These are phyloP conservation scores for Falco concolor DNA, from an alignment of 2,797 vertebrate genomes.

Conservation along the genomic window DNA sequence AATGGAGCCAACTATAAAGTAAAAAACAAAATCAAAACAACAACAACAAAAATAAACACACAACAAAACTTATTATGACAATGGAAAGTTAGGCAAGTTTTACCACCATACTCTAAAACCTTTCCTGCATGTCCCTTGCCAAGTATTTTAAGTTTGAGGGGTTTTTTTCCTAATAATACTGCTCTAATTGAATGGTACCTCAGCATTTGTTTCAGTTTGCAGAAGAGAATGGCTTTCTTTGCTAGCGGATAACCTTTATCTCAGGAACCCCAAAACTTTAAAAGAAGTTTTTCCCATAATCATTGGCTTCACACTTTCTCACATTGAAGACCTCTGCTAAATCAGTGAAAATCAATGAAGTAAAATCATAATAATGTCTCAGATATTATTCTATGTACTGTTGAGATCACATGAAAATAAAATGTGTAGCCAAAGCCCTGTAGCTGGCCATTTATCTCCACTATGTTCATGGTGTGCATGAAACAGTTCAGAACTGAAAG, in stretches of 20 bases:
- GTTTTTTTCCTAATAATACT: neutral
- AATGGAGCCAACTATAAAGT: neutral
- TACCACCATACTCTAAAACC: neutral
- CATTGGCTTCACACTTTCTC: neutral
- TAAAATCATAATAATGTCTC: neutral
- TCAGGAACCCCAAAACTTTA: neutral
- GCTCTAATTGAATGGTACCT: neutral
- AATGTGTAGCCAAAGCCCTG: neutral
- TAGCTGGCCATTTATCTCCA: neutral
- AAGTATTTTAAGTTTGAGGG: neutral
- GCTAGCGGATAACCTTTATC: neutral
- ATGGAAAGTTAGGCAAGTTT: neutral
- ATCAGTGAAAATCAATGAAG: neutral
- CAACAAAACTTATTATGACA: neutral
- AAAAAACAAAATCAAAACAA: neutral
- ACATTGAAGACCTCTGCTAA: neutral
- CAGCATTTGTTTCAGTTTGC: neutral
- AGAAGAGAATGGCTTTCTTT: neutral
- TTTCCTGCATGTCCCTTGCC: neutral
- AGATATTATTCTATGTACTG: neutral
- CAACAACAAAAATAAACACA: neutral
- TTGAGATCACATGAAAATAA: neutral
- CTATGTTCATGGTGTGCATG: neutral
- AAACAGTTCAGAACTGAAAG: neutral
- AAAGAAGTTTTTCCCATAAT: neutral